A percentile compares a stretch with the other conserved stretches of the same genome.
phyloP scores from a whole-genome alignment of 2,113 vertebrate species.

The Pangasianodon gigas region DNA sequence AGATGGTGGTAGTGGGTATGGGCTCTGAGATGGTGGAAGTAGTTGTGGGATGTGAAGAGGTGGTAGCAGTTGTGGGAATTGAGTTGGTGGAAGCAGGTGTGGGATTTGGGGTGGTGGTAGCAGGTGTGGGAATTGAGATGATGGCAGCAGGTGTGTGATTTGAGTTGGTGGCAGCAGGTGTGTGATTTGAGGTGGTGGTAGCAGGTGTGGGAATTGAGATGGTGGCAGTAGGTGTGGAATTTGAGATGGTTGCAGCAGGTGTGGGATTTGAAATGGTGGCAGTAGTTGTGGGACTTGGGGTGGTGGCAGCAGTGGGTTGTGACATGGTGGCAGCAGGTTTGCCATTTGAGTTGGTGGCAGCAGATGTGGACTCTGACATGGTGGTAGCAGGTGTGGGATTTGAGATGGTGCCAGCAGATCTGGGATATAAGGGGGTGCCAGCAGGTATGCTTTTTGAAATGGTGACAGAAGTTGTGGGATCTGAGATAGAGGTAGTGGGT shows the following conservation, averaged over 20 bases:
- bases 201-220: background rate
- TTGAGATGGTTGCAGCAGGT: background rate
- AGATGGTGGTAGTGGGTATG: background rate
- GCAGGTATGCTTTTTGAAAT: background rate
- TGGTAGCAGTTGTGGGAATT: background rate
- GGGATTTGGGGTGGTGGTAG: background rate
- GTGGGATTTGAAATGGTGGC: no score
- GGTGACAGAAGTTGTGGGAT: background rate
- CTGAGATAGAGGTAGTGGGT: fast-evolving
- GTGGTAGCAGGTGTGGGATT: background rate
- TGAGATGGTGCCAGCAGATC: background rate
- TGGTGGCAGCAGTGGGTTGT: background rate
- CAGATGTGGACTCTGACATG: background rate
- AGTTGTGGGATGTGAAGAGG: background rate
- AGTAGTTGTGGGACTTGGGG: background rate
- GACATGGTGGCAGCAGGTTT: background rate
- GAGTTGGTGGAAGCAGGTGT: background rate
- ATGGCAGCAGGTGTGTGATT: background rate
- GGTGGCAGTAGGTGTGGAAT: no score
- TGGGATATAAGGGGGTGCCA: background rate
- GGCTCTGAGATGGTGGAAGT: background rate
- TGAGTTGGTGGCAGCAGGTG: background rate
- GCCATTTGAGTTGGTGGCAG: background rate
- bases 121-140: background rate
- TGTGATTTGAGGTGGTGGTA: background rate